A percentile compares a stretch with the other conserved stretches of the same genome.
These are phyloP conservation scores for Neria commutata DNA, from an alignment of 2,888 invertebrate genomes.

Conservation along the genomic window DNA sequence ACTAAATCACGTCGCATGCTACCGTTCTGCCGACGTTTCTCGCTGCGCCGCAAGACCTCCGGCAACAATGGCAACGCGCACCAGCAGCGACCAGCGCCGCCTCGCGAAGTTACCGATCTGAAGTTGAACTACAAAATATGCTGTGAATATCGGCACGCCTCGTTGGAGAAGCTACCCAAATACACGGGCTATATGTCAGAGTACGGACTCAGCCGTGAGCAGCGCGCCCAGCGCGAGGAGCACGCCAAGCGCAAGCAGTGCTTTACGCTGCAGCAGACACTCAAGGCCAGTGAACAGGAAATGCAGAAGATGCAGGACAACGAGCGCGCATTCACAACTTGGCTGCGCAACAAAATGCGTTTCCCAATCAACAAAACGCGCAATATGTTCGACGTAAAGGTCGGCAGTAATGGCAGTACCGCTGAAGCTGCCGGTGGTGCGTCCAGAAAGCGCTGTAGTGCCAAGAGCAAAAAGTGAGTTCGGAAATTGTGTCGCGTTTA, in stretches of 20 bases:
- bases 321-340: slow-evolving; percentile 65
- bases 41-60: slow-evolving; percentile 44
- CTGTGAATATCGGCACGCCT: slow-evolving; percentile 59
- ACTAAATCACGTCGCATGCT: slow-evolving; percentile 31
- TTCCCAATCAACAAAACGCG: slow-evolving; percentile 59
- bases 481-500: no score
- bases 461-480: no score
- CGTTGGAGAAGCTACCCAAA: slow-evolving; percentile 61
- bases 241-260: slow-evolving; percentile 54
- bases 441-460: no score
- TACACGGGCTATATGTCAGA: slow-evolving; percentile 65
- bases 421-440: slow-evolving; percentile 32
- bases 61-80: slow-evolving; percentile 22
- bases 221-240: slow-evolving; percentile 61
- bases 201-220: slow-evolving; percentile 64
- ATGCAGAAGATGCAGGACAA: slow-evolving; percentile 63
- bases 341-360: slow-evolving; percentile 63
- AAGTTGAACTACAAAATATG: slow-evolving; percentile 59
- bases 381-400: slow-evolving; percentile 59
- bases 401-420: slow-evolving; percentile 27
- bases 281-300: slow-evolving; percentile 61
- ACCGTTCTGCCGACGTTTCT: slow-evolving; percentile 48
- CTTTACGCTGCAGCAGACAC: slow-evolving; percentile 46
- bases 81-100: slow-evolving; percentile 25
- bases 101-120: slow-evolving; percentile 42